Evolutionary conservation across 2,797 vertebrate species (phyloP), one percentile per base, ranked within the genome.

Genomic region (Malacoctenus gilli): DNA sequence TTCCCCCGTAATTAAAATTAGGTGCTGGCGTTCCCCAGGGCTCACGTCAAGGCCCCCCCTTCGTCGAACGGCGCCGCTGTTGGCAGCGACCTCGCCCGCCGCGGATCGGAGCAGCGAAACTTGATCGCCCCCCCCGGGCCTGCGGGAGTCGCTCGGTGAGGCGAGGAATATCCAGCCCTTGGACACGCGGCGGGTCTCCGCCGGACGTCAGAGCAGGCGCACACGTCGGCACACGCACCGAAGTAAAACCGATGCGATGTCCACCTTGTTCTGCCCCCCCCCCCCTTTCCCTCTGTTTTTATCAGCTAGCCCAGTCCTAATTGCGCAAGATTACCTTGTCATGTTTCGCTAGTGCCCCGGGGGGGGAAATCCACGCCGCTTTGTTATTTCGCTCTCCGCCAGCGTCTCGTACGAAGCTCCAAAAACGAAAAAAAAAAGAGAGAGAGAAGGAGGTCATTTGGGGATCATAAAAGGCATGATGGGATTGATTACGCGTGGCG

Each of bases 1-100:
- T n/a, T 82, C 89, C 87, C 80, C 84, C 74, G 77, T 77, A 78
- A 82, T 90, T 89, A 83, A 80, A 87, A 84, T 84, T 74, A 77
- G 67, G 41, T 41, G 32, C 61, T 80, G 81, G 72, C 73, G 16
- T 66, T 60, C 48, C 46, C 18, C 35, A 50, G 46, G 56, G 50
- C 64, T 68, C 38, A 58, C 56, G 80, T 87, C 75, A 50, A 40
- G 64, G 83, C 76, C n/a, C n/a, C n/a, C n/a, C n/a, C n/a, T n/a
- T 78, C 75, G 59, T 73, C 75, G 64, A 85, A 82, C 60, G n/a
- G n/a, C n/a, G 80, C 70, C 74, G 55, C 72, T 82, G 63, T 82
- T 92, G 91, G 91, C 86, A 85, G 65, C 4, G n/a, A 12, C 42
- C 34, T 47, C 5, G 58, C 35, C 81, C 67, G 68, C 79, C 76